phyloP scores from a whole-genome alignment of 2,888 invertebrate species.

The Trypoxylon attenuatum region DNA sequence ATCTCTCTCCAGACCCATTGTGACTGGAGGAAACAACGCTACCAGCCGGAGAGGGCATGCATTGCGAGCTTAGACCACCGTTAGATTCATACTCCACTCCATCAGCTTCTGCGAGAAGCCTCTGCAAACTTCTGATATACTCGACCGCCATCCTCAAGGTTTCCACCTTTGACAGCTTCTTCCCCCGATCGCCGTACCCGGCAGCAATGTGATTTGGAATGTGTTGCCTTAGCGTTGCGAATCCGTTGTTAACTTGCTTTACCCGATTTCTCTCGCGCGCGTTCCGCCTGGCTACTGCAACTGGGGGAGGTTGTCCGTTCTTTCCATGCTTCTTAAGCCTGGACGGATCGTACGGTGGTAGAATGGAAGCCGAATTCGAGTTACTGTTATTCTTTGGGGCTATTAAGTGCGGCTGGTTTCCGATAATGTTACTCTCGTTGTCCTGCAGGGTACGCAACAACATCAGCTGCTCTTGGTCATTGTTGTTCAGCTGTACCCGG shows the following conservation, averaged over 20 bases:
- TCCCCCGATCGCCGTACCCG: conserved; percentile 81
- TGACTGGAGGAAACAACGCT: conserved; percentile 72
- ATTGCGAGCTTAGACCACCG: conserved; percentile 59
- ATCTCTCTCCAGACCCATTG: conserved; percentile 72
- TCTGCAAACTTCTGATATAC: conserved; percentile 89
- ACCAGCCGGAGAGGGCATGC: conserved; percentile 74
- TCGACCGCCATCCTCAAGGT: conserved; percentile 93
- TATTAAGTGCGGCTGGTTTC: conserved; percentile 61
- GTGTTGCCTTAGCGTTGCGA: conserved; percentile 89
- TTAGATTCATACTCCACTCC: conserved; percentile 74
- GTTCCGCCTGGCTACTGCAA: conserved; percentile 91
- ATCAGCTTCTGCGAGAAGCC: conserved; percentile 82
- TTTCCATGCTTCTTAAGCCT: conserved; percentile 72
- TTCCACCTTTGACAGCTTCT: conserved; percentile 91
- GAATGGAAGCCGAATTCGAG: conserved; percentile 32
- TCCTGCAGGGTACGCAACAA: conserved; percentile 70
- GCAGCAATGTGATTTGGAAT: conserved; percentile 89
- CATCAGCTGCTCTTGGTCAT: conserved; percentile 70
- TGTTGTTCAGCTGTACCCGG: conserved; percentile 64
- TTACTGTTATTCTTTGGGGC: conserved; percentile 55
- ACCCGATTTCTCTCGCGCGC: conserved; percentile 95
- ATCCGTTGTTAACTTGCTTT: conserved; percentile 94
- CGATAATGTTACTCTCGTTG: conserved; percentile 70
- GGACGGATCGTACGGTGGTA: conserved; percentile 76
- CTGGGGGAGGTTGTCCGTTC: conserved; percentile 81